Base-by-base conservation (phyloP, 2,797 vertebrate genomes). In the Aythya fuligula region DNA sequence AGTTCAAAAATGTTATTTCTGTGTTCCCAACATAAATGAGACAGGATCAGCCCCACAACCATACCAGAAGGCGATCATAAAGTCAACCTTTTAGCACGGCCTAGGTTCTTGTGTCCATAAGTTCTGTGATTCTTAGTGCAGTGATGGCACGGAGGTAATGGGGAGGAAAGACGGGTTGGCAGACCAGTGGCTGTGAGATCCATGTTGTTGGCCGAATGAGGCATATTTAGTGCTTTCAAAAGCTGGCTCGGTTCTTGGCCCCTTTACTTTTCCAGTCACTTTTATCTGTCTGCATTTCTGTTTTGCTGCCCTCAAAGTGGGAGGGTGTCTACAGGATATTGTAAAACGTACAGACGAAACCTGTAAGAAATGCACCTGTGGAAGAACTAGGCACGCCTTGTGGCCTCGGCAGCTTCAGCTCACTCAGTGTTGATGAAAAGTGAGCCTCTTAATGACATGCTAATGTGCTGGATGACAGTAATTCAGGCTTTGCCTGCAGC, bases 71-170 rank as follows among this genome's bases (percentile, higher is more conserved):
- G 9, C 47, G 54, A 38, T 84, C 28, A 21, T n/a, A 32, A 53
- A 34, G 58, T 47, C 20, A 80, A 3, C 22, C 36, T 57, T 73
- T 34, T 13, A 13, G 34, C 25, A 9, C 60, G 66, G 32, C 54
- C 28, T 34, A 2, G 41, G 7, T 25, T 64, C 7, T 43, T 73
- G 1, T 0, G 16, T 20, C 14, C 74, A 5, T 24, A 19, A 43
- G 0, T 51, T 66, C 25, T 27, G 20, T 57, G 62, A 21, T 54
- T 77, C 27, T 60, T 9, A 69, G 58, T 2, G 2, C 15, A 25
- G n/a, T 10, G 32, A 53, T 67, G 54, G 27, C 74, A 58, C 39
- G 53, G 75, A 51, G 57, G 47, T 45, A 49, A 32, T 20, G 22
- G 17, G 24, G 66, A 47, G 8, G 49, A 20, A 51, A 38, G 53